phyloP scores from a whole-genome alignment of 2,113 vertebrate genomes.

The Hipposideros armiger region DNA sequence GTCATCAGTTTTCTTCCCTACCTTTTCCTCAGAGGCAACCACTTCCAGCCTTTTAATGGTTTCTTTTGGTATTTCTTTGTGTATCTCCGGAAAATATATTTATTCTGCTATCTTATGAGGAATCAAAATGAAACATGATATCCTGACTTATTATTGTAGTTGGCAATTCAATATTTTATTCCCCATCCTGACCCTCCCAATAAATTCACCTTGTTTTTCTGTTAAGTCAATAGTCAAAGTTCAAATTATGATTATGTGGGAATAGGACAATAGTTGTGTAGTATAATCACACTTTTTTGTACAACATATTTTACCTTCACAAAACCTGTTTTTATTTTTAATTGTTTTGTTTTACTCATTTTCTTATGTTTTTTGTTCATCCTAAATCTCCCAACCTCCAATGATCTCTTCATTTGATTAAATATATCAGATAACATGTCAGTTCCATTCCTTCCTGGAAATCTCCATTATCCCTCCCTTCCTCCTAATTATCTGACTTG shows the following conservation, averaged over 20 bases:
- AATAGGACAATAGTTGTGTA: neutral
- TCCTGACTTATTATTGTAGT: neutral
- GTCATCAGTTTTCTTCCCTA: neutral
- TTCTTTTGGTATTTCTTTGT: neutral
- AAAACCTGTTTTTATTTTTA: neutral
- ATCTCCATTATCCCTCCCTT: neutral
- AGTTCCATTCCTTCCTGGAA: neutral
- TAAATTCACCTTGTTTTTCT: conserved; percentile 21
- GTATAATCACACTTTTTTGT: neutral
- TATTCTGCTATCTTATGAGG: neutral
- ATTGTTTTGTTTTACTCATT: neutral
- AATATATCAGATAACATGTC: neutral
- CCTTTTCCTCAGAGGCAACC: neutral
- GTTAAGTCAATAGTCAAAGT: neutral
- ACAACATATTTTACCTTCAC: neutral
- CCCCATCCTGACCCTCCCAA: neutral
- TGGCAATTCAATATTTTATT: conserved; percentile 1
- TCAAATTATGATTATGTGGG: neutral
- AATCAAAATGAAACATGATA: neutral
- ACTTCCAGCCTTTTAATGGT: neutral
- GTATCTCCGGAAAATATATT: neutral
- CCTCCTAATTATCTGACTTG: neutral
- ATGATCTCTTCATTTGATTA: neutral
- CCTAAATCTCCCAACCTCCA: neutral
- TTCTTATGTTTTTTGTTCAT: neutral